These are phyloP conservation scores for Ptilodon capucinus DNA, from an alignment of 2,888 invertebrate genomes.

Conservation along the genomic window DNA sequence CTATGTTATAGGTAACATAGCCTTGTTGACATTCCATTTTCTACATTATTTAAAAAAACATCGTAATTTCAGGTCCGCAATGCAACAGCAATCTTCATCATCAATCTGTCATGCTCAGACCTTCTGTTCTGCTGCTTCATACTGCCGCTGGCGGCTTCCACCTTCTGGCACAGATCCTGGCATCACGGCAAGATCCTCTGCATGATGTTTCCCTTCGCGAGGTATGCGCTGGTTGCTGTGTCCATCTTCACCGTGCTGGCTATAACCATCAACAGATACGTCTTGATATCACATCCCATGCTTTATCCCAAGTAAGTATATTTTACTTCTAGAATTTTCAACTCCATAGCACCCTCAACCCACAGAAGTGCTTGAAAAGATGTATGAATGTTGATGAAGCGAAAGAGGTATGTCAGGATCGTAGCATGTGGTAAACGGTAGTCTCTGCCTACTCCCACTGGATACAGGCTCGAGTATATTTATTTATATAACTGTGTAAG, in stretches of 20 bases:
- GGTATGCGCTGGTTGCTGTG: conserved; percentile 89
- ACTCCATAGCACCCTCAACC: no score
- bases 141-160: conserved; percentile 89
- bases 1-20: no score
- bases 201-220: conserved; percentile 87
- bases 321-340: not conserved
- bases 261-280: conserved; percentile 92
- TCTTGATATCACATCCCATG: conserved; percentile 91
- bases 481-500: no score
- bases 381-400: no score
- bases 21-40: no score
- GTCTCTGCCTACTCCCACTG: no score
- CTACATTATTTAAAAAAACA: not conserved
- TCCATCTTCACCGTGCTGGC: conserved; percentile 90
- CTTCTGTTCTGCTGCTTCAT: conserved; percentile 92
- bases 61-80: conserved; percentile 85
- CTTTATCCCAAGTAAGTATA: conserved; percentile 88
- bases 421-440: no score
- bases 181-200: conserved; percentile 86
- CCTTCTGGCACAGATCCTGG: conserved; percentile 89
- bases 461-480: no score
- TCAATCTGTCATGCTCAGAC: conserved; percentile 90
- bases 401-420: no score
- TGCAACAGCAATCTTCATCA: conserved; percentile 92
- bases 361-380: no score